Conservation (phyloP, 2,888 invertebrate genomes). For the Plemyria rubiginata region DNA sequence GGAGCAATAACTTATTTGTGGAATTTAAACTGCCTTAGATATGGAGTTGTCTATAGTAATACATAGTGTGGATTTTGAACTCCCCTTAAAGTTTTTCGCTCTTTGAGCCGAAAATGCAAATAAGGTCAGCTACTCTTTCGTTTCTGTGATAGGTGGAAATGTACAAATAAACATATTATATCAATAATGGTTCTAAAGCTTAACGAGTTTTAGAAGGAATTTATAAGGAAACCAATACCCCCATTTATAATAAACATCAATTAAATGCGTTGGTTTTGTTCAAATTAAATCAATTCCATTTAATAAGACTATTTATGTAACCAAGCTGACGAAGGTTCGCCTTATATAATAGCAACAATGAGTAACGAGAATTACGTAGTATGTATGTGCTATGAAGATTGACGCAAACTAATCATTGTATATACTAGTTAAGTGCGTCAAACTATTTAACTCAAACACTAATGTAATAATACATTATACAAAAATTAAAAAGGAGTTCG, state of each 20-base stretch:
- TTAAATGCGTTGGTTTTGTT: not conserved
- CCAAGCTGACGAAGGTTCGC: conserved; percentile 54
- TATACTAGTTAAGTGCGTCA: conserved; percentile 17
- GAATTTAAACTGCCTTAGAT: conserved; percentile 34
- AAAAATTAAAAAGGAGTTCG: too few relatives aligned
- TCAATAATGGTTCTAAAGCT: too few relatives aligned
- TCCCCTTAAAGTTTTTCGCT: too few relatives aligned
- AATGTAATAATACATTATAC: not conserved
- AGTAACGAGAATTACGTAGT: conserved; percentile 42
- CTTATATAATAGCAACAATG: conserved; percentile 61
- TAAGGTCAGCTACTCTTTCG: too few relatives aligned
- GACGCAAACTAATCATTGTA: conserved; percentile 34
- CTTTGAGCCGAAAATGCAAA: too few relatives aligned
- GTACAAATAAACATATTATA: too few relatives aligned
- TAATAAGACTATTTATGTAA: conserved; percentile 22
- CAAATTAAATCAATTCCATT: conserved; percentile 1
- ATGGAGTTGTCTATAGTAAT: too few relatives aligned
- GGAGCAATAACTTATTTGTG: conserved; percentile 39
- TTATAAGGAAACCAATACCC: too few relatives aligned
- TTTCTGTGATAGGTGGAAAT: not conserved
- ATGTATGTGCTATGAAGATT: conserved; percentile 38
- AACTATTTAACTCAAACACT: not conserved
- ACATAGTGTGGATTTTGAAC: too few relatives aligned
- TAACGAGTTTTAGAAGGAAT: too few relatives aligned
- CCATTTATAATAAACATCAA: not conserved